Evolutionary conservation across 2,113 vertebrate species (phyloP).

Genomic region (Typhlomys cinereus): DNA sequence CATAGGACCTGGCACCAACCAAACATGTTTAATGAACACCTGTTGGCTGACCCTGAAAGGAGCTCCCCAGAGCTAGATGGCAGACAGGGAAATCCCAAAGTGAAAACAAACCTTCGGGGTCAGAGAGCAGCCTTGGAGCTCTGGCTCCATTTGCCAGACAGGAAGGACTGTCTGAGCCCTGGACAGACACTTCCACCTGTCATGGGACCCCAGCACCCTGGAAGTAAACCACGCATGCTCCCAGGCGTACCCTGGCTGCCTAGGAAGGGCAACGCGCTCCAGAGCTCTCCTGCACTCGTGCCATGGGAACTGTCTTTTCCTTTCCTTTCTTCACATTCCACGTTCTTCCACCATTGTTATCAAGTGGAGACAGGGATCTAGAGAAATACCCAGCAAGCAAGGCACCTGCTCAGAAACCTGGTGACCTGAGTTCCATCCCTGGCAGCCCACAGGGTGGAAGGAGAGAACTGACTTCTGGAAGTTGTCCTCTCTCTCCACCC

Average conservation of each 20-base stretch:
- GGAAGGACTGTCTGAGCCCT: background rate
- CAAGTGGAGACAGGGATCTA: no score
- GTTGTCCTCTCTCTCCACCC: no score
- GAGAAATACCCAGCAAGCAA: no score
- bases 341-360: background rate
- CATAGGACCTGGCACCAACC: background rate
- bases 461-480: no score
- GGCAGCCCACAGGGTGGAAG: no score
- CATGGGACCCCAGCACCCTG: background rate
- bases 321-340: background rate
- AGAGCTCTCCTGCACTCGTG: background rate
- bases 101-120: slow-evolving; percentile 2
- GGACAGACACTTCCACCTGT: background rate
- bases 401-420: no score
- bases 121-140: background rate
- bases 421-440: no score
- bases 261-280: background rate
- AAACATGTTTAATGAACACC: background rate
- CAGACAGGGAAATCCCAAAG: background rate
- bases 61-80: background rate
- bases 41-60: background rate
- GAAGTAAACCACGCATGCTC: background rate
- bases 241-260: background rate
- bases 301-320: background rate
- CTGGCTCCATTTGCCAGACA: background rate